Evolutionary conservation across 2,113 vertebrate species (phyloP).

Genomic region (Crypturellus undulatus): DNA sequence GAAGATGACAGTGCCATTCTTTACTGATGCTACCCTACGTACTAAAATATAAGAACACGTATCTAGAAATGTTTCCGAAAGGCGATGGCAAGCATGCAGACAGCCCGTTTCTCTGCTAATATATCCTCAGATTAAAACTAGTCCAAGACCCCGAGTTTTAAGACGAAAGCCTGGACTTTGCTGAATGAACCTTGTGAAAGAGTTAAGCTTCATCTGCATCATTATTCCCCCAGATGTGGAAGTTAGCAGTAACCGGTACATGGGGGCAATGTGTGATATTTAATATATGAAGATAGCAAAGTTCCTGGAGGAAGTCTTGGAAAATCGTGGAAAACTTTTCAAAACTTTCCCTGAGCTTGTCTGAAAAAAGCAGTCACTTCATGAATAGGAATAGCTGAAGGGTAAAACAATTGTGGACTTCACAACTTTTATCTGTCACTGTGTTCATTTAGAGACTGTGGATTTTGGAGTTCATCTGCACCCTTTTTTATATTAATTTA

Average conservation of each 20-base stretch:
- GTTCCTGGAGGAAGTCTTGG: background rate
- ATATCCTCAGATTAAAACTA: background rate
- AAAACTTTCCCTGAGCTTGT: background rate
- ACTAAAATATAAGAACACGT: background rate
- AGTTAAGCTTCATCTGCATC: background rate
- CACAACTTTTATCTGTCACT: background rate
- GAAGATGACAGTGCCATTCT: slow-evolving; percentile 16
- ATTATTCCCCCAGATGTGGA: accelerated
- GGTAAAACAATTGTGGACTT: background rate
- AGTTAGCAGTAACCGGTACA: background rate
- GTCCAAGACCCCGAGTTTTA: background rate
- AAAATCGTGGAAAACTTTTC: background rate
- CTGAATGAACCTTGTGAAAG: background rate
- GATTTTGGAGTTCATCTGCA: background rate
- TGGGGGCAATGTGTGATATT: background rate
- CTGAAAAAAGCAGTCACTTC: background rate
- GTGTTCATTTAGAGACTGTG: background rate
- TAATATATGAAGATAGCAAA: background rate
- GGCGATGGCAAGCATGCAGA: background rate
- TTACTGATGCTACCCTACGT: background rate
- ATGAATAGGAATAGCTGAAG: background rate
- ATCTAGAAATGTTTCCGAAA: slow-evolving; percentile 31
- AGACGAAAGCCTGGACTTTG: background rate
- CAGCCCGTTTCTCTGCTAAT: background rate
- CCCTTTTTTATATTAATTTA: background rate